phyloP scores from a whole-genome alignment of 2,888 invertebrate species.

The Aethes cnicana region DNA sequence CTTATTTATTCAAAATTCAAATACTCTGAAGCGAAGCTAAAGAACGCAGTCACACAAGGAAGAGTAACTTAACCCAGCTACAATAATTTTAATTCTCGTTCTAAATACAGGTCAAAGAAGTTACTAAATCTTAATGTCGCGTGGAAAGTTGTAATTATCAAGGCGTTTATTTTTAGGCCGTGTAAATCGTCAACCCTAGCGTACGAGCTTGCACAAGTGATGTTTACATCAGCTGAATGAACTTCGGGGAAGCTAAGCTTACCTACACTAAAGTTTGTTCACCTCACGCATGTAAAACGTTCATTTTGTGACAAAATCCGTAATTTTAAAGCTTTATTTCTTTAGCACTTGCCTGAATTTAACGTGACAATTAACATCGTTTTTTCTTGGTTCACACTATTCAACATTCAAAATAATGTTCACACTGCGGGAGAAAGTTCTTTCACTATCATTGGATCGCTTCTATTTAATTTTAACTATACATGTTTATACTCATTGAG shows the following conservation, averaged over 20 bases:
- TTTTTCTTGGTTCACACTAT: conserved; percentile 18
- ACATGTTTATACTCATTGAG: too few relatives aligned
- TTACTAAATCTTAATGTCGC: not conserved
- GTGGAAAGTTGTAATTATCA: not conserved
- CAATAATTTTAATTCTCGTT: too few relatives aligned
- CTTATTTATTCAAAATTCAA: too few relatives aligned
- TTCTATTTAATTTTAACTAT: too few relatives aligned
- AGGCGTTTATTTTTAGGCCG: conserved; percentile 18
- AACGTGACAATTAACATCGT: conserved; percentile 1
- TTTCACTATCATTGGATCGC: too few relatives aligned
- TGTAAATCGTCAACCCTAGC: conserved; percentile 53
- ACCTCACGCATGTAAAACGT: conserved; percentile 44
- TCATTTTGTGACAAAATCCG: not conserved
- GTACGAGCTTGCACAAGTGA: conserved; percentile 51
- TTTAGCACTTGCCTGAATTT: not conserved
- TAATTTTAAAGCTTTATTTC: too few relatives aligned
- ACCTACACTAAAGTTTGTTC: conserved; percentile 64
- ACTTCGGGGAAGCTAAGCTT: conserved; percentile 63
- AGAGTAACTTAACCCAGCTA: too few relatives aligned
- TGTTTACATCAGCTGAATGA: conserved; percentile 63
- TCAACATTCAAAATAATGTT: conserved; percentile 12
- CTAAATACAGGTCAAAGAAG: too few relatives aligned
- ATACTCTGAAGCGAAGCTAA: too few relatives aligned
- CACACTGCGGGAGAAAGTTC: conserved; percentile 7
- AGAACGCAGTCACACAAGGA: too few relatives aligned